Evolutionary conservation across 2,797 vertebrate genomes (phyloP), one percentile per base, ranked within the genome.

Genomic region (Peromyscus nudipes): DNA sequence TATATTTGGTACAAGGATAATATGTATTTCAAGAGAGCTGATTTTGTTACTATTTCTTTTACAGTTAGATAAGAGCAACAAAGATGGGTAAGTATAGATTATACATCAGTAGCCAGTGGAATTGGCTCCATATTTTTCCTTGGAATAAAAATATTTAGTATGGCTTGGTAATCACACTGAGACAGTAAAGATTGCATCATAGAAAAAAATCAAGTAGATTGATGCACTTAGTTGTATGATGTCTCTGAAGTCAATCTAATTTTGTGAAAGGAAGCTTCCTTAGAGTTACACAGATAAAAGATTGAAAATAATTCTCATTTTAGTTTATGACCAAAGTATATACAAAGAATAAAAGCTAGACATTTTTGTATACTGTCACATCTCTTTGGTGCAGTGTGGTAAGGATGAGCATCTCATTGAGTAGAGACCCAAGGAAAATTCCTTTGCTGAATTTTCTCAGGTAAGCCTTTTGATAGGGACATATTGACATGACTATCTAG

Each of bases 391-490:
- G 37, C 6, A 76, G 25, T 90, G 46, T 75, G 25, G 86, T 91
- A 52, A 73, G 16, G 52, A 13, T 96, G 91, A 93, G 49, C n/a
- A 17, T 88, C 25, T 17, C 91, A 62, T n/a, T 82, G 67, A 80
- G 7, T 86, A 34, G 64, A 77, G 31, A 89, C 60, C 75, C 57
- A 52, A 13, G 21, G 19, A 5, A 93, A 16, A 89, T 76, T 77
- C 43, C 27, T 95, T 67, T 90, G 71, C n/a, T 84, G 23, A 52
- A 31, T 90, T 95, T 94, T 92, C n/a, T 80, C 94, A 91, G 37
- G 73, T 80, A 57, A 95, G n/a, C 82, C 62, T 92, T 13, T 73
- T 83, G 25, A 31, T 0, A 85, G 40, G 8, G 31, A 31, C 75
- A 80, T 69, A 12, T 87, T 37, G 19, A 90, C 89, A 10, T 92